Evolutionary conservation across 1,140 invertebrate species (phyloP).

Genomic region (Diabrotica undecimpunctata): DNA sequence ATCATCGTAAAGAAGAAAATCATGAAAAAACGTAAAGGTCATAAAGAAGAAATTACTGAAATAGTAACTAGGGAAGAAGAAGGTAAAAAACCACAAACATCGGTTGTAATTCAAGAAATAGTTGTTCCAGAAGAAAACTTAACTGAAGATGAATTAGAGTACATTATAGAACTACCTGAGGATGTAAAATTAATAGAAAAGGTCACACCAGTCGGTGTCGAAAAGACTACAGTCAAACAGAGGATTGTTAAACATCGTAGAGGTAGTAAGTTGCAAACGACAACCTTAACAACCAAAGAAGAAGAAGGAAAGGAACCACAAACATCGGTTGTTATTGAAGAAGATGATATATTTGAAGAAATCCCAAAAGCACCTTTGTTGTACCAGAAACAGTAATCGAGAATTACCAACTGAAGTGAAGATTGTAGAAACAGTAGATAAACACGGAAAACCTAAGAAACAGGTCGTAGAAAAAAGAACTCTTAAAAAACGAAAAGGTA

Average conservation of each 20-base stretch:
- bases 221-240: conserved; percentile 34
- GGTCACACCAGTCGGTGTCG: conserved; percentile 37
- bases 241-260: conserved; percentile 36
- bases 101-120: conserved; percentile 48
- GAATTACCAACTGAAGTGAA: conserved; percentile 28
- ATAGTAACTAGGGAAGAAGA: conserved; percentile 43
- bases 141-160: conserved; percentile 29
- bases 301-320: conserved; percentile 43
- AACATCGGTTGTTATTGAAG: conserved; percentile 39
- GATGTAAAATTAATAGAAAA: conserved; percentile 39
- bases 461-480: conserved; percentile 44
- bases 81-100: conserved; percentile 38
- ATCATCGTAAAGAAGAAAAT: conserved; percentile 45
- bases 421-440: conserved; percentile 40
- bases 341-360: conserved; percentile 40
- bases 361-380: conserved; percentile 29
- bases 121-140: conserved; percentile 17
- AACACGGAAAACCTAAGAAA: conserved; percentile 46
- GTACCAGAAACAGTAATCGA: conserved; percentile 19
- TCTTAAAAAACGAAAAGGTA: conserved; percentile 40
- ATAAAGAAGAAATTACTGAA: conserved; percentile 43
- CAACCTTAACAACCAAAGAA: conserved; percentile 42
- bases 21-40: conserved; percentile 37
- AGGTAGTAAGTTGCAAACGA: conserved; percentile 39
- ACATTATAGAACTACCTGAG: conserved; percentile 44